Percentiles rank a stretch among this genome's conserved stretches.
phyloP scores from a whole-genome alignment of 2,113 vertebrate genomes.

The Jacana jacana region DNA sequence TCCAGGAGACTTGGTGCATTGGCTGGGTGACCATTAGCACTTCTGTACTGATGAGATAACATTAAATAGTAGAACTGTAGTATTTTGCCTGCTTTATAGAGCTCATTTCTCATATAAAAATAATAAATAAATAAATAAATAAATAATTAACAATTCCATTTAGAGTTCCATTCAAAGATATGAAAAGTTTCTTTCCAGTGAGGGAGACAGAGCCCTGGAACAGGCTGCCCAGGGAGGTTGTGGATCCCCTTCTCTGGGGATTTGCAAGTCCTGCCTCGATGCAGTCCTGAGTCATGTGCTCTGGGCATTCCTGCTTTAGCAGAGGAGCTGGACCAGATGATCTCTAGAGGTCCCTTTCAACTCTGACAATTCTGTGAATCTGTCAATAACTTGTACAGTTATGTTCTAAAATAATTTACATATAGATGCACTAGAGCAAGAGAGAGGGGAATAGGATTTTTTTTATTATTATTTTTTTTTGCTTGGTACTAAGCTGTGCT shows the following conservation, averaged over 20 bases:
- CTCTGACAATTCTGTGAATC: no score
- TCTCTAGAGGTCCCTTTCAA: no score
- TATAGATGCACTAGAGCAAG: neutral
- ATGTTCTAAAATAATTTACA: neutral
- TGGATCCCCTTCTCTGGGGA: no score
- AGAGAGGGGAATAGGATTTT: neutral
- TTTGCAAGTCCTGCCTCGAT: no score
- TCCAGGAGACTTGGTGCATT: neutral
- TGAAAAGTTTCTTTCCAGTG: no score
- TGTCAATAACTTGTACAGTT: neutral
- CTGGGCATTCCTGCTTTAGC: no score
- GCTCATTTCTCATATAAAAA: neutral
- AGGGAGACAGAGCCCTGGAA: no score
- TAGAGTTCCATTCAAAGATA: no score
- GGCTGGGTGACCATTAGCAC: neutral
- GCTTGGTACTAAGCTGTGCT: neutral
- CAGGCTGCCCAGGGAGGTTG: no score
- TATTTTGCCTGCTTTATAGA: neutral
- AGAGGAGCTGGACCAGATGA: no score
- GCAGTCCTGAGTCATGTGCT: no score
- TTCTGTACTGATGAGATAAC: neutral
- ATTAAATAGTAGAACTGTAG: neutral
- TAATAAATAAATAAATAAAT: no score
- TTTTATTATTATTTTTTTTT: neutral
- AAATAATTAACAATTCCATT: neutral